A percentile compares a stretch with the other conserved stretches of the same genome.
Conservation (phyloP, 2,888 invertebrate species). For the Drosophila neotestacea region DNA sequence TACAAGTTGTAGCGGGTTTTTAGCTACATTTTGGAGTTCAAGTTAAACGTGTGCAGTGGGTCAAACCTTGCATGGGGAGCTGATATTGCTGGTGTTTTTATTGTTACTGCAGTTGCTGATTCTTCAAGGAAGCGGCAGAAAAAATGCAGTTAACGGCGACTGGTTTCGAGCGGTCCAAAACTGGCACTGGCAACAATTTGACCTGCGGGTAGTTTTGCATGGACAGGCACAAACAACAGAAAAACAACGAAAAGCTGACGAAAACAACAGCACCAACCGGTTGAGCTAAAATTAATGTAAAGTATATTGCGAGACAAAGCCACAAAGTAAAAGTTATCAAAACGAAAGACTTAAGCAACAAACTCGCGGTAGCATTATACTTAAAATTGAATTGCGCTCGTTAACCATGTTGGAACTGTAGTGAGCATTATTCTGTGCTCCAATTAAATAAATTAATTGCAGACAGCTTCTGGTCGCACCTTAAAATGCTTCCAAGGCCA, state of each 20-base stretch:
- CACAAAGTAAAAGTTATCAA: conserved; percentile 39
- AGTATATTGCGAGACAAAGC: neutral
- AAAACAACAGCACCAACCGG: conserved; percentile 57
- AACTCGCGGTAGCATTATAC: conserved; percentile 14
- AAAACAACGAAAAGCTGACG: conserved; percentile 17
- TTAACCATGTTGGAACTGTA: conserved; percentile 2
- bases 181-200: conserved; percentile 50
- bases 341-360: conserved; percentile 55
- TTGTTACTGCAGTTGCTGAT: conserved; percentile 32
- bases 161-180: conserved; percentile 61
- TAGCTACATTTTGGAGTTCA: conserved; percentile 71
- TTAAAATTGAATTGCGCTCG: conserved; percentile 5
- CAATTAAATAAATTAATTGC: conserved; percentile 68
- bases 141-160: conserved; percentile 71
- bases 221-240: conserved; percentile 21
- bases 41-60: conserved; percentile 80
- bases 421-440: conserved; percentile 23
- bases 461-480: conserved; percentile 65
- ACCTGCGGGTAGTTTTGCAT: conserved; percentile 68
- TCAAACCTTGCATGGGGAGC: conserved; percentile 65
- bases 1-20: conserved; percentile 44
- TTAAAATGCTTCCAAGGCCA: conserved; percentile 55
- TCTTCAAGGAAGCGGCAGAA: conserved; percentile 70
- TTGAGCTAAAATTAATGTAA: conserved; percentile 57
- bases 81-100: conserved; percentile 13